phyloP scores from a whole-genome alignment of 2,888 invertebrate genomes.

The Sinelater perroti region DNA sequence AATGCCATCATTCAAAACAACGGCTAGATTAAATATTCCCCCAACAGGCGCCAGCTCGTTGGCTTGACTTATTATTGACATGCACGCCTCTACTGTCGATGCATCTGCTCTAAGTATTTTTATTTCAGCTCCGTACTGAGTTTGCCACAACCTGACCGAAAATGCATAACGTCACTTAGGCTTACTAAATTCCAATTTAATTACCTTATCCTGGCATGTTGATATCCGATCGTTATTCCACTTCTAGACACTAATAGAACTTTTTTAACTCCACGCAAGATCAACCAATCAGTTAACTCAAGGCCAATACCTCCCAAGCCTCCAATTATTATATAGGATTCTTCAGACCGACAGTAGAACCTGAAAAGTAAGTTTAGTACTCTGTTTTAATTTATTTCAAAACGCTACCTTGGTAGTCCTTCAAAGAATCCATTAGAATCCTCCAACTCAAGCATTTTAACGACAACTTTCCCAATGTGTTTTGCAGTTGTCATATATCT shows the following conservation, averaged over 20 bases:
- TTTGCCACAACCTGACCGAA: neutral
- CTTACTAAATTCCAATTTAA: too few relatives aligned
- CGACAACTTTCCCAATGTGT: constrained; percentile 79
- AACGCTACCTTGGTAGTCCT: neutral
- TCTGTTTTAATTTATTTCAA: neutral
- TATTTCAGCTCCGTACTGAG: constrained; percentile 72
- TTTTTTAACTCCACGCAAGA: constrained; percentile 81
- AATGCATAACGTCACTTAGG: too few relatives aligned
- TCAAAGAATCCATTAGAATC: neutral
- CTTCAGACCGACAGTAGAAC: constrained; percentile 63
- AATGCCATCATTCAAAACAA: constrained; percentile 77
- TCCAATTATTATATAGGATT: constrained; percentile 73
- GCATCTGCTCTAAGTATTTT: constrained; percentile 77
- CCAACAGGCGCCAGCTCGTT: too few relatives aligned
- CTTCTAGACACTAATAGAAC: constrained; percentile 82
- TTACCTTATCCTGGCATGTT: constrained; percentile 75
- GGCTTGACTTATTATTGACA: constrained; percentile 71
- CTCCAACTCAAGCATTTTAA: neutral
- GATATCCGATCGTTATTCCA: constrained; percentile 85
- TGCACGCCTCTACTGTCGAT: constrained; percentile 74
- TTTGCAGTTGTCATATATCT: constrained; percentile 73
- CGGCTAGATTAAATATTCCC: constrained; percentile 91
- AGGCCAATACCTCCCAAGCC: constrained; percentile 94
- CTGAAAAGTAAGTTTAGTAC: constrained; percentile 48
- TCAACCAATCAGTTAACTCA: constrained; percentile 87